These are phyloP conservation scores for Trisateles emortualis DNA, from an alignment of 2,888 invertebrate species.

Conservation along the genomic window DNA sequence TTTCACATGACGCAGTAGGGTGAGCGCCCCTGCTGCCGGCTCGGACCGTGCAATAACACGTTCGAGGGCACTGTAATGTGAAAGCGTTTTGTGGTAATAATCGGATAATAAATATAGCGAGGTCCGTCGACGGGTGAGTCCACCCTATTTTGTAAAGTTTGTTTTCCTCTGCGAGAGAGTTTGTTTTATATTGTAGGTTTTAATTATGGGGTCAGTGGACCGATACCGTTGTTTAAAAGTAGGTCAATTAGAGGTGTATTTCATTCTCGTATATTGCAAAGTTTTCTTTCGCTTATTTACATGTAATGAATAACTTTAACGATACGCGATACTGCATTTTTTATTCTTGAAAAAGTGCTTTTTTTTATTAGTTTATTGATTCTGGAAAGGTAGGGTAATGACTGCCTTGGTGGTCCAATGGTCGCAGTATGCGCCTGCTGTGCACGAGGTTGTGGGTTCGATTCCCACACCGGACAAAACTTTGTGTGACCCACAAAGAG, in stretches of 20 bases:
- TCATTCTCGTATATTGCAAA: too few species aligned
- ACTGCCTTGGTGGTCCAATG: too few species aligned
- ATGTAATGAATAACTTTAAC: too few species aligned
- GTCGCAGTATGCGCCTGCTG: too few species aligned
- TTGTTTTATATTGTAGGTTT: slow-evolving; percentile 31
- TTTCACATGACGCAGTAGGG: slow-evolving; percentile 42
- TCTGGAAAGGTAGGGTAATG: too few species aligned
- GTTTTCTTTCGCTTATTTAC: too few species aligned
- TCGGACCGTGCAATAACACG: slow-evolving; percentile 50
- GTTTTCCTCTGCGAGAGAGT: slow-evolving; percentile 40
- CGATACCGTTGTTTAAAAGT: background rate
- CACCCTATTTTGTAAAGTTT: slow-evolving; percentile 50
- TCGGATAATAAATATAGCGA: slow-evolving; percentile 67
- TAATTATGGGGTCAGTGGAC: slow-evolving; percentile 8
- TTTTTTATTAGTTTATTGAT: too few species aligned
- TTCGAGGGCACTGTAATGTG: slow-evolving; percentile 55
- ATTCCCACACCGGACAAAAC: too few species aligned
- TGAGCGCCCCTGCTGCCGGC: slow-evolving; percentile 43
- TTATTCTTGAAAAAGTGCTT: too few species aligned
- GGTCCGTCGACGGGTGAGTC: slow-evolving; percentile 41
- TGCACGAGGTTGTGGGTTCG: too few species aligned
- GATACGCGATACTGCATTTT: too few species aligned
- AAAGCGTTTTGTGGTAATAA: slow-evolving; percentile 68
- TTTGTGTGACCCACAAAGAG: too few species aligned
- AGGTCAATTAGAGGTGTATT: background rate